Evolutionary conservation across 1,140 invertebrate genomes (phyloP).

Genomic region (Drosophila simulans): DNA sequence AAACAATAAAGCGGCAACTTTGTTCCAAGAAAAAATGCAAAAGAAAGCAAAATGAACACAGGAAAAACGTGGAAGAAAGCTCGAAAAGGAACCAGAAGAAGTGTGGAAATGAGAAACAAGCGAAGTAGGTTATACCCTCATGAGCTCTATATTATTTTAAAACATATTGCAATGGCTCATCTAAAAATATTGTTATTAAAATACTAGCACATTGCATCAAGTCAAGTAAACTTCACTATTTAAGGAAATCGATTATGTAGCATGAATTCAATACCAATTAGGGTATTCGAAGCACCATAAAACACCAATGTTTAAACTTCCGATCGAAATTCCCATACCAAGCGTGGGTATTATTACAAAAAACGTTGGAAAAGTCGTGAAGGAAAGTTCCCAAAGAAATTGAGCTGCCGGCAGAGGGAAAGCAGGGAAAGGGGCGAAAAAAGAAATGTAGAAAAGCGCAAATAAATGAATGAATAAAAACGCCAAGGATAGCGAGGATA

Average conservation of each 20-base stretch:
- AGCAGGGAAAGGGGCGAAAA: conserved; percentile 26
- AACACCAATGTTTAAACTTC: not conserved
- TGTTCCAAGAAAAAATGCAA: conserved; percentile 71
- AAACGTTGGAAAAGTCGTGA: conserved; percentile 36
- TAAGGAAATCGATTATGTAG: not conserved
- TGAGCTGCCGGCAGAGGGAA: conserved; percentile 37
- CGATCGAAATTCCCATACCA: conserved; percentile 35
- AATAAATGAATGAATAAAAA: conserved; percentile 83
- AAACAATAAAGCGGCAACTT: conserved; percentile 84
- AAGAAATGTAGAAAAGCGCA: conserved; percentile 63
- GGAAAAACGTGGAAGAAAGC: conserved; percentile 48
- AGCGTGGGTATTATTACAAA: conserved; percentile 42
- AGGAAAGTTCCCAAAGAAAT: conserved; percentile 58
- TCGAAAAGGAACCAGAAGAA: conserved; percentile 42
- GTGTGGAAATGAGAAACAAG: conserved; percentile 5
- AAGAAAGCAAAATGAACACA: conserved; percentile 50
- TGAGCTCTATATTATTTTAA: not conserved
- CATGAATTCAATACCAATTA: not conserved
- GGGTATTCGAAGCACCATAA: conserved; percentile 1
- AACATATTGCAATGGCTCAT: not conserved
- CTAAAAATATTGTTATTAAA: not conserved
- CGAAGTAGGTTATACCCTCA: conserved; percentile 15
- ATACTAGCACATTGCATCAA: not conserved
- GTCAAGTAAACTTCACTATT: not conserved
- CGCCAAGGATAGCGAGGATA: conserved; percentile 35